Conservation (phyloP, 2,888 invertebrate genomes). For the Cistogaster globosa region DNA sequence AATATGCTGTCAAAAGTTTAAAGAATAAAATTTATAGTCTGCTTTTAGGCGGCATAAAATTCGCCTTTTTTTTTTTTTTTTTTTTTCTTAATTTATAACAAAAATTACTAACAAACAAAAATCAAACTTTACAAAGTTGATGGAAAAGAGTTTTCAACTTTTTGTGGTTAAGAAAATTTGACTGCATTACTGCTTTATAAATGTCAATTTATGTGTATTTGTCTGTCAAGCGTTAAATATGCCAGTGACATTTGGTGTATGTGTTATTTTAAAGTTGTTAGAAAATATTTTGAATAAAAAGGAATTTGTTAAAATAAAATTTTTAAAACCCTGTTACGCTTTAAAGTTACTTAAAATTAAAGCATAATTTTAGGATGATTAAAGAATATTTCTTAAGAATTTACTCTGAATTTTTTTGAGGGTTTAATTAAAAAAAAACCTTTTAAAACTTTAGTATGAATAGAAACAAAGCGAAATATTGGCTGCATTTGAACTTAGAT, state of each 20-base stretch:
- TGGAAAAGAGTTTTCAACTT: neutral
- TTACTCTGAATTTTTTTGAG: neutral
- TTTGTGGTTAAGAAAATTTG: neutral
- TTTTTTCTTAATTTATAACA: neutral
- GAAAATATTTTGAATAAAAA: slow-evolving; percentile 16
- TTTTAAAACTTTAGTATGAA: neutral
- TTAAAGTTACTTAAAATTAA: neutral
- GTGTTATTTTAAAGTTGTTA: neutral
- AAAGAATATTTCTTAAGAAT: neutral
- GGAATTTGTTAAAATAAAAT: neutral
- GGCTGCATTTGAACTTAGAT: neutral
- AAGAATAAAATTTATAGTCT: slow-evolving; percentile 13
- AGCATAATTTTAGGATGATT: neutral
- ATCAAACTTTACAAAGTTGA: neutral
- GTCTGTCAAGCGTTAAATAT: slow-evolving; percentile 1
- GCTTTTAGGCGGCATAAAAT: slow-evolving; percentile 12
- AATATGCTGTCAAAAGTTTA: slow-evolving; percentile 16
- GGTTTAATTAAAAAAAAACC: too few species aligned
- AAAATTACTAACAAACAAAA: slow-evolving; percentile 2
- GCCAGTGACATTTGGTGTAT: slow-evolving; percentile 17
- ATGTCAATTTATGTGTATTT: slow-evolving; percentile 32
- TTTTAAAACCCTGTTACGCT: neutral
- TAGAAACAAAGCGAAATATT: neutral
- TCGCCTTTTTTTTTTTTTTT: too few species aligned
- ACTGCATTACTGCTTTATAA: neutral